Evolutionary conservation across 2,113 vertebrate species (phyloP).

Genomic region (Engystomops pustulosus): DNA sequence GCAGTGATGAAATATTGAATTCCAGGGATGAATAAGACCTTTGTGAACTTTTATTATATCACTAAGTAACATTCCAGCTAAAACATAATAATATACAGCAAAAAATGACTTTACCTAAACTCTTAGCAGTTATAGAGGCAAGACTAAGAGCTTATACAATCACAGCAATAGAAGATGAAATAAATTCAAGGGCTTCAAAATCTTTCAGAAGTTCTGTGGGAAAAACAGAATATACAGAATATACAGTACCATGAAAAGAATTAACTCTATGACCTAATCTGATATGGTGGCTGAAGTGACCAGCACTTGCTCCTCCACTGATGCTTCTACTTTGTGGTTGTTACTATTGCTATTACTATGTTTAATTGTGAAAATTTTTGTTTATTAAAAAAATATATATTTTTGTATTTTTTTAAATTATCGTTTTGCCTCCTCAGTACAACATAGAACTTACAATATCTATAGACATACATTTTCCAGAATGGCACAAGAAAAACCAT

Average conservation of each 20-base stretch:
- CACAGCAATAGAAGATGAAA: neutral
- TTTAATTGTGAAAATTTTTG: too few species aligned
- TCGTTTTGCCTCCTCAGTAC: too few species aligned
- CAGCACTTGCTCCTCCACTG: too few species aligned
- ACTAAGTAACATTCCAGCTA: neutral
- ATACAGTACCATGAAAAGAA: neutral
- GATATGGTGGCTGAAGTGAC: too few species aligned
- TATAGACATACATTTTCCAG: too few species aligned
- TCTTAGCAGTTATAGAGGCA: neutral
- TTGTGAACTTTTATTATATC: neutral
- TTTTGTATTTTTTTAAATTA: too few species aligned
- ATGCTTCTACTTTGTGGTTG: too few species aligned
- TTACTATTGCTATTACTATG: too few species aligned
- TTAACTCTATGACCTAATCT: neutral
- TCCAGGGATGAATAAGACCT: neutral
- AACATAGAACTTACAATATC: too few species aligned
- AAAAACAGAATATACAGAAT: neutral
- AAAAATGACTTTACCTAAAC: neutral
- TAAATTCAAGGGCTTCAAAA: neutral
- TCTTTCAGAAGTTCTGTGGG: neutral
- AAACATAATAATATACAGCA: neutral
- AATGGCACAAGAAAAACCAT: too few species aligned
- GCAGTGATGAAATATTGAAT: conserved; percentile 18
- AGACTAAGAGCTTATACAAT: neutral
- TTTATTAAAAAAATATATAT: too few species aligned